Conservation (phyloP, 2,797 vertebrate genomes). For the Rhinichthys osculus region DNA sequence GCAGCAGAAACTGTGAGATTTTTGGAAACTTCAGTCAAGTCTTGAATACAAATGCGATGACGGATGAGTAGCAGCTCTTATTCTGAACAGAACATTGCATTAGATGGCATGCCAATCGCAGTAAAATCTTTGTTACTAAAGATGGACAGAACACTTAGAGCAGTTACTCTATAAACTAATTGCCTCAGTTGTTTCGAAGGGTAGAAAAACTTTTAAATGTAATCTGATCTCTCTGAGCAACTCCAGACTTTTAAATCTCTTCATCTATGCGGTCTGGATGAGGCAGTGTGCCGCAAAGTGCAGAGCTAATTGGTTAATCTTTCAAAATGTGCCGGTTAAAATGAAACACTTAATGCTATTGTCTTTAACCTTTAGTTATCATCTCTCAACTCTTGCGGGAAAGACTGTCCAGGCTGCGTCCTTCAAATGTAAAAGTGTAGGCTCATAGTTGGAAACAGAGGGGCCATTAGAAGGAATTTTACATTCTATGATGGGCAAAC, state of each 20-base stretch:
- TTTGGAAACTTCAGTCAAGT: slow-evolving; percentile 18
- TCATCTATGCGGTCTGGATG: slow-evolving; percentile 37
- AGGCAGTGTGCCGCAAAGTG: slow-evolving; percentile 33
- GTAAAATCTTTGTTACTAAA: slow-evolving; percentile 32
- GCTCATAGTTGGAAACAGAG: background rate
- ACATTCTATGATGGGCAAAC: background rate
- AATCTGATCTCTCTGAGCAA: slow-evolving; percentile 43
- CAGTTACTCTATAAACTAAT: slow-evolving; percentile 40
- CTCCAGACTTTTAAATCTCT: slow-evolving; percentile 43
- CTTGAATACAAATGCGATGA: slow-evolving; percentile 22
- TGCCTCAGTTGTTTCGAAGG: slow-evolving; percentile 20
- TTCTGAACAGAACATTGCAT: slow-evolving; percentile 17
- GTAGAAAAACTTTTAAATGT: slow-evolving; percentile 44
- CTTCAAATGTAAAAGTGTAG: background rate
- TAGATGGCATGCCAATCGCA: slow-evolving; percentile 3
- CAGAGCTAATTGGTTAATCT: slow-evolving; percentile 61
- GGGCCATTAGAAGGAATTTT: background rate
- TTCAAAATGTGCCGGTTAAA: slow-evolving; percentile 58
- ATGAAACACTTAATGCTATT: slow-evolving; percentile 62
- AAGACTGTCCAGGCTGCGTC: background rate
- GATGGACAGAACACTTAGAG: slow-evolving; percentile 41
- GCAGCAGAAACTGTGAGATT: background rate
- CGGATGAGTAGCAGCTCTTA: slow-evolving; percentile 1
- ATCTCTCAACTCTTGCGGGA: slow-evolving; percentile 27
- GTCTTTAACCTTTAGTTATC: slow-evolving; percentile 56